phyloP scores from a whole-genome alignment of 2,888 invertebrate genomes.

The Agriopis leucophaearia region DNA sequence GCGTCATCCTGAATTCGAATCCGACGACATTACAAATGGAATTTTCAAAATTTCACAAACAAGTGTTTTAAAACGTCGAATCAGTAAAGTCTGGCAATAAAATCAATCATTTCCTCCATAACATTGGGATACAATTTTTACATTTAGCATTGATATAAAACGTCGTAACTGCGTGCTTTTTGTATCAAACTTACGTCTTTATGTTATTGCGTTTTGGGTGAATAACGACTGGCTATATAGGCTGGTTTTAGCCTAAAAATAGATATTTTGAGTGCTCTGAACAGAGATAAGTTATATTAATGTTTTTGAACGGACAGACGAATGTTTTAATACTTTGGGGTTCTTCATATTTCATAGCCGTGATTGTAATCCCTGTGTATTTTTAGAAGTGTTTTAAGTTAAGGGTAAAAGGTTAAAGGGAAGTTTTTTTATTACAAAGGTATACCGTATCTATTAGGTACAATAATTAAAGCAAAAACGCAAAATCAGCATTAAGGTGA shows the following conservation, averaged over 20 bases:
- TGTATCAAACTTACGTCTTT: slow-evolving; percentile 34
- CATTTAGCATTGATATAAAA: slow-evolving; percentile 63
- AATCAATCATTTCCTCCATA: slow-evolving; percentile 82
- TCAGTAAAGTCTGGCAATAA: slow-evolving; percentile 73
- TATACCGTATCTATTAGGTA: background rate
- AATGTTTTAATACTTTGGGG: slow-evolving; percentile 67
- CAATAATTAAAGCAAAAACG: too few relatives aligned
- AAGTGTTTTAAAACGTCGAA: slow-evolving; percentile 76
- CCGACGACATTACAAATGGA: slow-evolving; percentile 40
- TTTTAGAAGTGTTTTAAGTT: slow-evolving; percentile 52
- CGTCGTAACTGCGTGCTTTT: slow-evolving; percentile 19
- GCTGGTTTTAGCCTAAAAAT: slow-evolving; percentile 79
- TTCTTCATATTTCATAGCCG: slow-evolving; percentile 59
- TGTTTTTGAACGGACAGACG: slow-evolving; percentile 71
- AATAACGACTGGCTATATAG: slow-evolving; percentile 49
- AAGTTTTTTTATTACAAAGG: background rate
- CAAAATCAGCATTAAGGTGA: too few relatives aligned
- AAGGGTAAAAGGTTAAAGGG: slow-evolving; percentile 30
- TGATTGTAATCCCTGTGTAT: slow-evolving; percentile 57
- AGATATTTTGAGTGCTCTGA: slow-evolving; percentile 81
- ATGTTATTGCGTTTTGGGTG: slow-evolving; percentile 30
- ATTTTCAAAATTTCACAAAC: slow-evolving; percentile 61
- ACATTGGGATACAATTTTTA: slow-evolving; percentile 76
- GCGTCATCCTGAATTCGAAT: slow-evolving; percentile 44
- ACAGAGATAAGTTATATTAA: slow-evolving; percentile 80